These are phyloP conservation scores for Hemistola chrysoprasaria DNA, from an alignment of 2,888 invertebrate species.

Conservation along the genomic window DNA sequence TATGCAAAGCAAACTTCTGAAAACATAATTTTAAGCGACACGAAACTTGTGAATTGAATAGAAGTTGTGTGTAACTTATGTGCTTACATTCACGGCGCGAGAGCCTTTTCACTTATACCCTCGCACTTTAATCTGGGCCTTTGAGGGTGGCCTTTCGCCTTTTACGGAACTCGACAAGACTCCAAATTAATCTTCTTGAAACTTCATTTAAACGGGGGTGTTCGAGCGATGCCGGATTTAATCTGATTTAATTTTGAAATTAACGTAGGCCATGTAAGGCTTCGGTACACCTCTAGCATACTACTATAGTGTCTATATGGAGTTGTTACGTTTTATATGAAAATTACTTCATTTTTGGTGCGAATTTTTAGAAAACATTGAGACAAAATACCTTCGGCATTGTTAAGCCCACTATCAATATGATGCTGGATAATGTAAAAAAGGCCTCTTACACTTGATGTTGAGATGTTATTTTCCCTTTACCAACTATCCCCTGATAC, in stretches of 20 bases:
- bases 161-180: conserved; percentile 32
- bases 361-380: too few relatives aligned
- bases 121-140: conserved; percentile 46
- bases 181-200: conserved; percentile 39
- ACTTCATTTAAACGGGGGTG: conserved; percentile 19
- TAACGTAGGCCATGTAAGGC: neutral
- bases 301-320: too few relatives aligned
- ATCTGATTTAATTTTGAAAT: conserved; percentile 13
- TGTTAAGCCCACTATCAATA: too few relatives aligned
- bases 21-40: conserved; percentile 38
- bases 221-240: conserved; percentile 8
- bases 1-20: conserved; percentile 28
- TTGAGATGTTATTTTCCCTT: too few relatives aligned
- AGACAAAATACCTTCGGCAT: too few relatives aligned
- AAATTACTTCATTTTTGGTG: too few relatives aligned
- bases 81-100: conserved; percentile 24
- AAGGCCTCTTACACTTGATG: too few relatives aligned
- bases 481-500: too few relatives aligned
- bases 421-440: too few relatives aligned
- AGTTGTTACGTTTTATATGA: too few relatives aligned
- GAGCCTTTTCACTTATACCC: conserved; percentile 39
- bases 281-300: too few relatives aligned
- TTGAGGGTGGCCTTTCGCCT: conserved; percentile 34
- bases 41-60: conserved; percentile 37
- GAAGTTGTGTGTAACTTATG: conserved; percentile 25